Percentiles rank a stretch among this genome's conserved stretches.
phyloP scores from a whole-genome alignment of 2,888 invertebrate species.

The Nysson spinosus region DNA sequence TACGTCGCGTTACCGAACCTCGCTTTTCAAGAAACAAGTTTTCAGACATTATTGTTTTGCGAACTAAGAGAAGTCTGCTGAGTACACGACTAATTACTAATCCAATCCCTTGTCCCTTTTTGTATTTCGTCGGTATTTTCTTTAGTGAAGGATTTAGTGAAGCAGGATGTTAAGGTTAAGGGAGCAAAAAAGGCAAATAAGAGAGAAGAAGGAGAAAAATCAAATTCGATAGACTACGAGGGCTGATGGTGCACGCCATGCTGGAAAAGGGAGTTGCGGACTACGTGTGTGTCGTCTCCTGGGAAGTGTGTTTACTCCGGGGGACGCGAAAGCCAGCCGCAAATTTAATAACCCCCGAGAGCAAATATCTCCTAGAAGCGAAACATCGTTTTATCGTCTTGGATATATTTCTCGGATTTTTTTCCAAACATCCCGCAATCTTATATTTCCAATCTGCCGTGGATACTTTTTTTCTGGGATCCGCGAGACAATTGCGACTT shows the following conservation, averaged over 20 bases:
- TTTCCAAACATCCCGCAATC: too few relatives aligned
- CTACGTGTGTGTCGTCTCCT: constrained; percentile 59
- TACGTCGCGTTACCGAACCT: too few relatives aligned
- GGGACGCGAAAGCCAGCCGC: constrained; percentile 54
- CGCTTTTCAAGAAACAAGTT: too few relatives aligned
- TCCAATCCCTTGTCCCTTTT: too few relatives aligned
- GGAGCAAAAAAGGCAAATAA: neutral
- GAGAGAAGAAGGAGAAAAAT: constrained; percentile 1
- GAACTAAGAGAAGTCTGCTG: too few relatives aligned
- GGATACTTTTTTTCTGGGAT: too few relatives aligned
- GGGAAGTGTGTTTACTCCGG: constrained; percentile 71
- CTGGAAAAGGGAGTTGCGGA: constrained; percentile 13
- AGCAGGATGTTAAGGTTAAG: neutral
- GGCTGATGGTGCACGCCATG: neutral
- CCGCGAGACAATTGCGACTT: too few relatives aligned
- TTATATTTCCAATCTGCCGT: too few relatives aligned
- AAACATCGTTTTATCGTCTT: constrained; percentile 55
- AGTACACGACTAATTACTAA: too few relatives aligned
- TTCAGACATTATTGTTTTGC: too few relatives aligned
- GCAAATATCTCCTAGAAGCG: constrained; percentile 62
- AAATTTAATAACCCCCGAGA: constrained; percentile 60
- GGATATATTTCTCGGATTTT: constrained; percentile 30
- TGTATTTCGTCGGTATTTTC: too few relatives aligned
- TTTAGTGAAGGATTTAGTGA: too few relatives aligned
- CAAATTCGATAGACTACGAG: constrained; percentile 49